phyloP scores from a whole-genome alignment of 1,140 invertebrate species.

The Diorhabda carinulata region DNA sequence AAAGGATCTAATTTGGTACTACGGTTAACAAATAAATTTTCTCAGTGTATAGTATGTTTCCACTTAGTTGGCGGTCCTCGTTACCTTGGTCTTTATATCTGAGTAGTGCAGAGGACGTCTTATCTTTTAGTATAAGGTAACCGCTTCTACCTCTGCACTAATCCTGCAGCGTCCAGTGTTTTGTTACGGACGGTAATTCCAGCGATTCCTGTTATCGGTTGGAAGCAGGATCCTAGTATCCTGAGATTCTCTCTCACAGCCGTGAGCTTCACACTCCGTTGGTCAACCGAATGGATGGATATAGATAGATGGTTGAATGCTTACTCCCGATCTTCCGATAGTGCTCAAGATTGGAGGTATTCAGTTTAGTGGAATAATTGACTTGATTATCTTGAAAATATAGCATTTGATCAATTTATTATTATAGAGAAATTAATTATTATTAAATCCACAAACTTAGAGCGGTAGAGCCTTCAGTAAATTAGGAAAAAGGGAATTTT shows the following conservation, averaged over 20 bases:
- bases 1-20: no score
- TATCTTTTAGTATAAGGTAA: constrained; percentile 36
- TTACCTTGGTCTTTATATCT: constrained; percentile 36
- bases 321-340: neutral
- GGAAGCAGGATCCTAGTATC: constrained; percentile 16
- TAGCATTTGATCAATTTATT: no score
- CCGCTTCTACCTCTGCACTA: constrained; percentile 32
- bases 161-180: constrained; percentile 37
- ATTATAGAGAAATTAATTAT: no score
- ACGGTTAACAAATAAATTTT: neutral
- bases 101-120: constrained; percentile 28
- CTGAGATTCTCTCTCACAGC: neutral
- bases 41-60: constrained; percentile 20
- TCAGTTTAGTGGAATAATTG: neutral
- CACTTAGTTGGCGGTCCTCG: constrained; percentile 33
- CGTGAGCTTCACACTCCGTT: constrained; percentile 33
- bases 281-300: constrained; percentile 18
- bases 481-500: no score
- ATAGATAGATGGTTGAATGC: neutral
- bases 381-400: neutral
- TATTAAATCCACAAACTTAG: no score
- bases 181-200: constrained; percentile 40
- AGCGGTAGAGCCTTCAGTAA: no score
- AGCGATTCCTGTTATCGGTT: constrained; percentile 35
- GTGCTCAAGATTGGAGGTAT: neutral